These are phyloP conservation scores for Pollicipes pollicipes DNA, from an alignment of 1,140 invertebrate genomes.

Conservation along the genomic window DNA sequence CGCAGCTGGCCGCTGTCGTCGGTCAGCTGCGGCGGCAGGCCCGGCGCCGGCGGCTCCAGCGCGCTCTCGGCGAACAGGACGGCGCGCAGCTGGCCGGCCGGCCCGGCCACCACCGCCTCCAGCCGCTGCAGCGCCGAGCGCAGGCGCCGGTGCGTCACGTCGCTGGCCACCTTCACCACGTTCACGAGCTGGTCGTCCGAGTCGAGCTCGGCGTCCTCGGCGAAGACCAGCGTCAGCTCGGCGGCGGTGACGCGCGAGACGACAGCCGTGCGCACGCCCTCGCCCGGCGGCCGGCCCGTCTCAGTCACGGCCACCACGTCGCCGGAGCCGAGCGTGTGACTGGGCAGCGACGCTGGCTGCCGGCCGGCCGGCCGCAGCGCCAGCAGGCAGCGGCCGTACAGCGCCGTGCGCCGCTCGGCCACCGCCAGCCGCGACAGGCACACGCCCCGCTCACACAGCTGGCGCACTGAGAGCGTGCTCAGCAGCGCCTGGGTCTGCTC, in stretches of 20 bases:
- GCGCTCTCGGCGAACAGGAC: not conserved
- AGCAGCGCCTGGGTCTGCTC: not conserved
- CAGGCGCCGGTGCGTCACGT: not conserved
- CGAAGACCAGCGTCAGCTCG: not conserved
- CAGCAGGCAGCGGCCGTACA: not conserved
- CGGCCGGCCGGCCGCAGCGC: not conserved
- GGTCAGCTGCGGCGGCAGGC: slow-evolving; percentile 61
- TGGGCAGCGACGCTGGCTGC: not conserved
- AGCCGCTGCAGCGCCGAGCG: not conserved
- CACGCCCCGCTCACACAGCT: not conserved
- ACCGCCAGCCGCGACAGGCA: not conserved
- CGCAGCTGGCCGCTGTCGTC: slow-evolving; percentile 61
- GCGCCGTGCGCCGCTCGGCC: not conserved
- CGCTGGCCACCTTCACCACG: not conserved
- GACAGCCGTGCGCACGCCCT: not conserved
- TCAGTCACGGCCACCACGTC: not conserved
- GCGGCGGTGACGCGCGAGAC: not conserved
- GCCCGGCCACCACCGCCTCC: not conserved
- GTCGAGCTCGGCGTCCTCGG: not conserved
- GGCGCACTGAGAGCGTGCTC: not conserved
- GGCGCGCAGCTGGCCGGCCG: not conserved
- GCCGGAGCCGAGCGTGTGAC: not conserved
- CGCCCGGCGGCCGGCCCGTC: no score
- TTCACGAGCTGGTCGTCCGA: not conserved
- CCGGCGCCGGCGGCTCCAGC: not conserved